Base-by-base conservation (phyloP, 2,113 vertebrate species). In the Maccullochella peelii region DNA sequence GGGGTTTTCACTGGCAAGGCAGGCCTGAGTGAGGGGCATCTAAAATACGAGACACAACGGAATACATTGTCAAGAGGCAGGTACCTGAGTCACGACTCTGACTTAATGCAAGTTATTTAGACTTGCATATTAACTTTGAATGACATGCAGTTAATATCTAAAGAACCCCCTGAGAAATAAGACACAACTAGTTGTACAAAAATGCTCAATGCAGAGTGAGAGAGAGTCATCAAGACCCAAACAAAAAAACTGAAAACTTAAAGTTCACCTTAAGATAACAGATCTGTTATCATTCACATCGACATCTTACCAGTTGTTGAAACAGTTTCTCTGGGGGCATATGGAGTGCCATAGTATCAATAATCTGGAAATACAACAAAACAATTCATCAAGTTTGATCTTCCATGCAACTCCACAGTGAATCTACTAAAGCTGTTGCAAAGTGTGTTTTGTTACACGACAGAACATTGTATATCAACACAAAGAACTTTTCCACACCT, bases 291-390 rank as follows among this genome's bases (percentile, higher is more conserved):
- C 16, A 2, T 63, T 58, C 10, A 36, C 2, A 20, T 33, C 2
- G 1, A 30, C 10, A 44, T 50, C 18, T 93, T 82, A 98, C 97
- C 92, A 98, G 74, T 5, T 96, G 95, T 7, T 93, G 85, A 79
- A 97, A 97, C 21, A 98, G 96, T 79, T 97, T 97, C 85, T 97
- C 97, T 0, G 97, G 96, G 10, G 97, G 96, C 88, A 98, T 95
- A 50, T 97, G 96, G 11, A 98, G 94, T 0, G 97, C 97, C 93
- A 98, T 92, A 9, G 96, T 96, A 80, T 98, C 97, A 58, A 98
- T 95, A 12, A 98, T 96, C 97, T 98, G 73, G 8, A 88, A 82
- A 73, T 2, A 77, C 2, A 47, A 62, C 10, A 59, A 27, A 6
- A 66, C 0, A 49, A 47, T 58, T n/a, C 0, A 50, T 63, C 8